Percentiles rank a stretch among this genome's conserved stretches.
Evolutionary conservation across 2,888 invertebrate species (phyloP).

Genomic region (Isoperla grammatica): DNA sequence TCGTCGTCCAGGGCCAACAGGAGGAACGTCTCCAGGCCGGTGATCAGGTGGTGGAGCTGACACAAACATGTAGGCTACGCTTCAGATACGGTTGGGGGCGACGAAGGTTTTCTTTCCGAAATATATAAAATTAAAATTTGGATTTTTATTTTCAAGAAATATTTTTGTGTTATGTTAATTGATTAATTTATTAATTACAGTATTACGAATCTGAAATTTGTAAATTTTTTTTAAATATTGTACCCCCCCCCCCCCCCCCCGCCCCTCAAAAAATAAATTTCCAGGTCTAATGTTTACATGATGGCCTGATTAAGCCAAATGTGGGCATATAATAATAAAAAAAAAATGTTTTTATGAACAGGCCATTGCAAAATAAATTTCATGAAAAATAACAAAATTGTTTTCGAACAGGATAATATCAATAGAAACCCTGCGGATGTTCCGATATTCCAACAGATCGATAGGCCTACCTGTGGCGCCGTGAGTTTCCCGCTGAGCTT

Average conservation of each 20-base stretch:
- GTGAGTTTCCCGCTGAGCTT: constrained; percentile 89
- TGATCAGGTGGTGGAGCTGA: constrained; percentile 75
- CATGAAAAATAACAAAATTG: too few relatives aligned
- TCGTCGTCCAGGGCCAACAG: constrained; percentile 82
- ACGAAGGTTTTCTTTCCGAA: neutral
- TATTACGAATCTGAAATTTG: too few relatives aligned
- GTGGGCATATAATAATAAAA: neutral
- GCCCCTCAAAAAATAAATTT: too few relatives aligned
- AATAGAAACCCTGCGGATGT: too few relatives aligned
- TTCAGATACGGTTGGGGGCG: too few relatives aligned
- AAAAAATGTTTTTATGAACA: neutral
- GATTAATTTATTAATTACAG: neutral
- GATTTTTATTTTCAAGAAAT: neutral
- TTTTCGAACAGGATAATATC: too few relatives aligned
- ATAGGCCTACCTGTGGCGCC: constrained; percentile 59
- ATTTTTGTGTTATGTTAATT: neutral
- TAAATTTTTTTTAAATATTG: too few relatives aligned
- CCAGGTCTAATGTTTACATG: too few relatives aligned
- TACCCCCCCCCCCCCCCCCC: too few relatives aligned
- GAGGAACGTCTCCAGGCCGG: constrained; percentile 82
- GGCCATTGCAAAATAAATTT: too few relatives aligned
- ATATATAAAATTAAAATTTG: neutral
- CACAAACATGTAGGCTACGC: too few relatives aligned
- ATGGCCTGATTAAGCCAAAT: too few relatives aligned
- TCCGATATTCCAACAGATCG: constrained; percentile 1